These are phyloP conservation scores for Hyphantria cunea DNA, from an alignment of 1,140 invertebrate species.

Conservation along the genomic window DNA sequence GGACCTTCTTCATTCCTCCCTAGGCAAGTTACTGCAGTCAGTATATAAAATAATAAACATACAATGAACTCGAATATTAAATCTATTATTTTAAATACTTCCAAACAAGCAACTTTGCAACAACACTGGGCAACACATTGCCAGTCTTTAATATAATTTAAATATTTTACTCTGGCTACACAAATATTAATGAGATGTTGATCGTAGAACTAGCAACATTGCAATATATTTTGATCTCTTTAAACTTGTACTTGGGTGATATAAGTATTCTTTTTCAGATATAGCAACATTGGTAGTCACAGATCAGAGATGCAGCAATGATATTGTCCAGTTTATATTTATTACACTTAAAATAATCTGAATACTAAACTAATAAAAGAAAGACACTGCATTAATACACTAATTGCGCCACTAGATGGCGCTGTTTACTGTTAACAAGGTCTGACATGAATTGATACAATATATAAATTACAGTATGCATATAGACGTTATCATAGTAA, in stretches of 20 bases:
- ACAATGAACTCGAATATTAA: no score
- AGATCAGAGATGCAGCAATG: conserved; percentile 27
- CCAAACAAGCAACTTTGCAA: conserved; percentile 4
- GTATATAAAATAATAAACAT: no score
- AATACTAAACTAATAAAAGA: conserved; percentile 38
- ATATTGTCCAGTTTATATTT: conserved; percentile 29
- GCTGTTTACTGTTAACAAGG: conserved; percentile 24
- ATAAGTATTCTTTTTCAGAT: background rate
- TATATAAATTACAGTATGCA: conserved; percentile 15
- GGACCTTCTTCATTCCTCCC: no score
- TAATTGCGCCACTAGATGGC: conserved; percentile 33
- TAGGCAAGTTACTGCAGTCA: no score
- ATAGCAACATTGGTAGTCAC: conserved; percentile 10
- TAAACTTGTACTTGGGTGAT: conserved; percentile 12
- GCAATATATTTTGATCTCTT: background rate
- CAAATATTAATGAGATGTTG: conserved; percentile 11
- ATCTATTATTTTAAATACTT: no score
- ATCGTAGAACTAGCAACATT: no score
- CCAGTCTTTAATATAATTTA: conserved; percentile 13
- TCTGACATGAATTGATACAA: conserved; percentile 25
- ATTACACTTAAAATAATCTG: conserved; percentile 41
- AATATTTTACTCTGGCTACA: conserved; percentile 18
- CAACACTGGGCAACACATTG: conserved; percentile 27
- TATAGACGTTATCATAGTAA: conserved; percentile 20
- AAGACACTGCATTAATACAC: conserved; percentile 42